phyloP scores from a whole-genome alignment of 2,113 vertebrate species.

The Rhinopithecus roxellana region DNA sequence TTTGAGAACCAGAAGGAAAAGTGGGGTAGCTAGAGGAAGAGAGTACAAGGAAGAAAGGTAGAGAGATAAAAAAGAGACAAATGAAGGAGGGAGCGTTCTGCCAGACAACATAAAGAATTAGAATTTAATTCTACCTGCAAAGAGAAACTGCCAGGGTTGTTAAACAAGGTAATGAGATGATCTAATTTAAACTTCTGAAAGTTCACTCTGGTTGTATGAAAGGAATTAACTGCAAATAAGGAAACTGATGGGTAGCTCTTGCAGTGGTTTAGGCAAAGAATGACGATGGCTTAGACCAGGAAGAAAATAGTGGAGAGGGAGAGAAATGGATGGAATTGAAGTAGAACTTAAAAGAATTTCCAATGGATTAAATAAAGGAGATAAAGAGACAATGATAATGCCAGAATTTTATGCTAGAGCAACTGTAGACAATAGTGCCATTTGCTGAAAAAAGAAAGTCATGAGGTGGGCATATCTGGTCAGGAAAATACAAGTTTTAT shows the following conservation, averaged over 20 bases:
- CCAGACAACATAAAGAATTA: neutral
- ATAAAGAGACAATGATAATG: neutral
- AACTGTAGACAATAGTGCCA: neutral
- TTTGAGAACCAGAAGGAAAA: neutral
- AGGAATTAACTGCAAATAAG: neutral
- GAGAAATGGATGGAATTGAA: neutral
- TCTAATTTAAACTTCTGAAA: neutral
- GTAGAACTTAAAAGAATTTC: neutral
- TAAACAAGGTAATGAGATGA: neutral
- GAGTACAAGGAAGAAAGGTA: neutral
- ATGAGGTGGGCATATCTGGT: neutral
- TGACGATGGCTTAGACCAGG: neutral
- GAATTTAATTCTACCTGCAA: neutral
- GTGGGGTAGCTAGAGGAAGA: neutral
- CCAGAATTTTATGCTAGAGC: neutral
- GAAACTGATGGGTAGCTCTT: neutral
- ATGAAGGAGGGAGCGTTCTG: neutral
- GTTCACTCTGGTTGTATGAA: neutral
- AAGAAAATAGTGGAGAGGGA: neutral
- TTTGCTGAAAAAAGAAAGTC: neutral
- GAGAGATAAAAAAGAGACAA: too few species aligned
- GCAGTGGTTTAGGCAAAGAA: neutral
- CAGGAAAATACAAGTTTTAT: neutral
- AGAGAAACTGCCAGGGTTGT: neutral
- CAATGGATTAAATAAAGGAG: neutral